phyloP scores from a whole-genome alignment of 2,888 invertebrate species.

The Euplexia lucipara region DNA sequence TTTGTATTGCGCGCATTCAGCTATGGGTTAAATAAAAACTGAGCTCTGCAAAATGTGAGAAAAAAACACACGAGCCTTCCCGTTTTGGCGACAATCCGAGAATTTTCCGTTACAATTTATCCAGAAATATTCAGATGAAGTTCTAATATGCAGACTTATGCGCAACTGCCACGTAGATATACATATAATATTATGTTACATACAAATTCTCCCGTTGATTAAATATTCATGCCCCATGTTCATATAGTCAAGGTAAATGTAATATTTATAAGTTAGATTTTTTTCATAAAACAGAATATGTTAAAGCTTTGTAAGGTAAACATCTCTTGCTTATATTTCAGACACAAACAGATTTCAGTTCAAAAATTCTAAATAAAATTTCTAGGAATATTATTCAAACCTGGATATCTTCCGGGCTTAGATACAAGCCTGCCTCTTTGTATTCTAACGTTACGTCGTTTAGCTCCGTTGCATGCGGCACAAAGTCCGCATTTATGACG shows the following conservation, averaged over 20 bases:
- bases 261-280: constrained; percentile 22
- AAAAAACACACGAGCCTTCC: constrained; percentile 67
- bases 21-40: constrained; percentile 83
- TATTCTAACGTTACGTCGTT: constrained; percentile 56
- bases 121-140: constrained; percentile 52
- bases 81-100: constrained; percentile 66
- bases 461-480: constrained; percentile 42
- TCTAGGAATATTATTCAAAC: constrained; percentile 59
- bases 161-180: constrained; percentile 9
- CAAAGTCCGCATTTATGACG: constrained; percentile 62
- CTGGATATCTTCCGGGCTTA: constrained; percentile 55
- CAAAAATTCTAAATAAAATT: constrained; percentile 47
- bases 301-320: constrained; percentile 24
- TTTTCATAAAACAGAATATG: constrained; percentile 6
- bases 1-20: constrained; percentile 83
- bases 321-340: constrained; percentile 37
- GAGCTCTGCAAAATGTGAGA: constrained; percentile 73
- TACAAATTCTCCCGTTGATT: constrained; percentile 26
- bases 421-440: constrained; percentile 53
- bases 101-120: constrained; percentile 59
- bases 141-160: constrained; percentile 32
- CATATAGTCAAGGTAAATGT: constrained; percentile 8
- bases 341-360: constrained; percentile 41
- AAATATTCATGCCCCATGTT: constrained; percentile 38
- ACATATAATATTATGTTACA: constrained; percentile 5